Evolutionary conservation across 2,113 vertebrate genomes (phyloP), one percentile per base, ranked within the genome.

Genomic region (Pachyramphus minor): DNA sequence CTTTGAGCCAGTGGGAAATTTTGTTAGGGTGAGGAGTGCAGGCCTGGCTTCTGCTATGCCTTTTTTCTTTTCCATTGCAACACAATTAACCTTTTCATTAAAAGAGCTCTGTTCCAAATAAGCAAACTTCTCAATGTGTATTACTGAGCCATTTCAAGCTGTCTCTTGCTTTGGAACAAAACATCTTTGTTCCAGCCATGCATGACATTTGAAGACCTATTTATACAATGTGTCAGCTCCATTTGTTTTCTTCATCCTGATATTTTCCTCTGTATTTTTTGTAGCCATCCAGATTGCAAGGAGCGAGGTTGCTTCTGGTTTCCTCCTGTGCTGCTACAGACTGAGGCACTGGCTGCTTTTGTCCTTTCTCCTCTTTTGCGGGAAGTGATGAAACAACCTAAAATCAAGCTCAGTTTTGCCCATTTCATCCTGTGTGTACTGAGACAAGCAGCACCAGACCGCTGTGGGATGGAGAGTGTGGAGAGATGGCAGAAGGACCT

Each of bases 51-150:
- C 87, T 90, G 72, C 22, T 95, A 93, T 3, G 75, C 84, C 84
- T 95, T 93, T 90, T 94, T 78, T 80, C 71, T 88, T 96, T 96
- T 97, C 84, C 87, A 96, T 85, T 97, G 87, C 95, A 95, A 83
- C 78, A 96, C 95, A 96, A 94, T 97, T 97, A 97, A 96, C 95
- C 89, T 96, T 97, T 97, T 96, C 96, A 97, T 96, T 89, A 95
- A 87, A 91, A 86, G 67, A 93, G 63, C 53, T 95, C 87, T 95
- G 94, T 93, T 95, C 95, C 95, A 91, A 95, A 95, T 87, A 91
- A 97, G 87, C 82, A 94, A 95, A 96, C 89, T 73, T 89, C 89
- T 94, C 82, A 90, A 91, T 93, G 91, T 96, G 81, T 88, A 74
- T 93, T 96, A 95, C 89, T 87, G 91, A 95, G 59, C 84, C 75